Conservation (phyloP, 2,797 vertebrate genomes). For the Avahi laniger region DNA sequence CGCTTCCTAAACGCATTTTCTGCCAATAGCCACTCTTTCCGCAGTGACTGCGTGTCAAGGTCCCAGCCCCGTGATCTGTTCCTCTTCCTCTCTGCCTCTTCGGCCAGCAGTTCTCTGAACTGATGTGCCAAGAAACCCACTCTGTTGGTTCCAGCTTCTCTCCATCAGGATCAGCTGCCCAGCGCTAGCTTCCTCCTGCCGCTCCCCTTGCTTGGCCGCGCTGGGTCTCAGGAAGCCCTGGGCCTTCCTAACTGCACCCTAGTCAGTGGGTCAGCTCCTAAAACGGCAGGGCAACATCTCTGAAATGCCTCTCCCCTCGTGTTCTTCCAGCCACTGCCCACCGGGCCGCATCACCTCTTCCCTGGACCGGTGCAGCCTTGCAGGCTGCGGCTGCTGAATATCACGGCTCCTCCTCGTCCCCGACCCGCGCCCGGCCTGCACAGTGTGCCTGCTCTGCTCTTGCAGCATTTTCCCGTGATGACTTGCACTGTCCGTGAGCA, state of each 20-base stretch:
- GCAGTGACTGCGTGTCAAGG: rapidly evolving
- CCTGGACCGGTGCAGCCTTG: background rate
- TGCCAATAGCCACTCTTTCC: slow-evolving; percentile 26
- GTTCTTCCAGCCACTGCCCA: rapidly evolving
- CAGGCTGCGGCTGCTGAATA: background rate
- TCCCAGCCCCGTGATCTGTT: background rate
- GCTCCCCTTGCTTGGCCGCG: background rate
- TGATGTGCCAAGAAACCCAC: background rate
- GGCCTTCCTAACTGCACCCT: background rate
- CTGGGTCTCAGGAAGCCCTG: background rate
- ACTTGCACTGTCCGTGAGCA: rapidly evolving
- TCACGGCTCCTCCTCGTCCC: background rate
- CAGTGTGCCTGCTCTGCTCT: rapidly evolving
- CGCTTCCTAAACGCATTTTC: background rate
- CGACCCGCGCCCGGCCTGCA: rapidly evolving
- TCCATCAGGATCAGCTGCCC: background rate
- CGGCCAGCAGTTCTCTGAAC: background rate
- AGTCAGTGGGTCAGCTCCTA: background rate
- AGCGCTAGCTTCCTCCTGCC: background rate
- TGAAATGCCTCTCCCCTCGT: background rate
- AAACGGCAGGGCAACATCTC: background rate
- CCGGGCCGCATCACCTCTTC: background rate
- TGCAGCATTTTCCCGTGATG: rapidly evolving
- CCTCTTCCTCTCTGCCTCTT: background rate
- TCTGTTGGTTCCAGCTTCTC: background rate